Evolutionary conservation across 2,888 invertebrate species (phyloP).

Genomic region (Thera obeliscata): DNA sequence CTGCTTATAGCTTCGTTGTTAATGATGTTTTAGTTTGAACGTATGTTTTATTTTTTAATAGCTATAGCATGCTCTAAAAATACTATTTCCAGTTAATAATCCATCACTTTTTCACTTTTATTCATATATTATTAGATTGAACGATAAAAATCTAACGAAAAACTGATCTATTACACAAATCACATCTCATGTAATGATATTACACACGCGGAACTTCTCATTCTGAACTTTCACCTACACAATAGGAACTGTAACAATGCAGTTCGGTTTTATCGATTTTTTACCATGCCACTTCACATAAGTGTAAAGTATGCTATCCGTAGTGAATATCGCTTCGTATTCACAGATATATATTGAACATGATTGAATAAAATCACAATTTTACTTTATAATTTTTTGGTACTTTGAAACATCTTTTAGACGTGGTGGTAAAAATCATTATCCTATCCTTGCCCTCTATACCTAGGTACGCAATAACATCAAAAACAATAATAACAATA

Average conservation of each 20-base stretch:
- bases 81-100: no score
- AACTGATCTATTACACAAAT: slow-evolving; percentile 23
- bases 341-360: slow-evolving; percentile 2
- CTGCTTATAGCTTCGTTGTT: no score
- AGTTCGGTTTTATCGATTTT: slow-evolving; percentile 51
- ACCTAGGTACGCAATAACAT: no score
- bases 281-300: slow-evolving; percentile 58
- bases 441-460: no score
- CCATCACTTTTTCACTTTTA: background rate
- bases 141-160: slow-evolving; percentile 33
- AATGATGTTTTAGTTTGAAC: no score
- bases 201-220: slow-evolving; percentile 41
- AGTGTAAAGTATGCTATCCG: slow-evolving; percentile 41
- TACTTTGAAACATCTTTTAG: no score
- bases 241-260: slow-evolving; percentile 63
- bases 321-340: background rate
- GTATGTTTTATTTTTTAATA: no score
- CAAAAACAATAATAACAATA: no score
- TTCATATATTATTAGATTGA: slow-evolving; percentile 25
- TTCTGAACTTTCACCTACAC: slow-evolving; percentile 76
- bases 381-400: no score
- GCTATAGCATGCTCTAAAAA: background rate
- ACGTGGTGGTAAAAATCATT: no score
- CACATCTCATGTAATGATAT: slow-evolving; percentile 34
- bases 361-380: background rate